Evolutionary conservation across 2,113 vertebrate genomes (phyloP).

Genomic region (Melanostigma gelatinosum): DNA sequence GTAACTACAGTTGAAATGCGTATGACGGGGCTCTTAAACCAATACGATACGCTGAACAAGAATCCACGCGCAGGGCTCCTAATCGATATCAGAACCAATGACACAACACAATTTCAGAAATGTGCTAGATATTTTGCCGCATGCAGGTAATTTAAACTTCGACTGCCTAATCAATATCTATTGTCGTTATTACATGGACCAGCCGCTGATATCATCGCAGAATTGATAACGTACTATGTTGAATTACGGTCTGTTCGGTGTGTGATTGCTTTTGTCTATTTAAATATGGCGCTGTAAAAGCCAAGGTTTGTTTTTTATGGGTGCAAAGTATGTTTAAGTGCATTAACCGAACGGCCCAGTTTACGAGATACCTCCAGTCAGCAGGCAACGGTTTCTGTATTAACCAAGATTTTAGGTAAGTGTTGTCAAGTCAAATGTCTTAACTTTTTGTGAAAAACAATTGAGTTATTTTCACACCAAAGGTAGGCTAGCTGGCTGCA

Average conservation of each 20-base stretch:
- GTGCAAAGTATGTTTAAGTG: conserved; percentile 82
- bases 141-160: fast-evolving
- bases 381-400: conserved; percentile 37
- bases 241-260: not conserved
- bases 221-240: not conserved
- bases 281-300: conserved; percentile 77
- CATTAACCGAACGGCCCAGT: conserved; percentile 75
- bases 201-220: not conserved
- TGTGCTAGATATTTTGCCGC: fast-evolving
- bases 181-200: not conserved
- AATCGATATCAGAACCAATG: conserved; percentile 56
- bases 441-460: not conserved
- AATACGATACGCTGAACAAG: not conserved
- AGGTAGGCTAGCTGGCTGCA: conserved; percentile 12
- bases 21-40: not conserved
- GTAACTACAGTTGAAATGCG: not conserved
- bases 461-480: not conserved
- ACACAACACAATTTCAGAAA: conserved; percentile 5
- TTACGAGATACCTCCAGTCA: conserved; percentile 55
- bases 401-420: conserved; percentile 69
- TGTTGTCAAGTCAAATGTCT: not conserved
- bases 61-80: conserved; percentile 15
- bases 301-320: conserved; percentile 70
- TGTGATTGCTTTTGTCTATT: conserved; percentile 62
- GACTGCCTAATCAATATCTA: fast-evolving